A percentile compares a stretch with the other conserved stretches of the same genome.
Evolutionary conservation across 2,888 invertebrate genomes (phyloP).

Genomic region (Oscheius sp.): DNA sequence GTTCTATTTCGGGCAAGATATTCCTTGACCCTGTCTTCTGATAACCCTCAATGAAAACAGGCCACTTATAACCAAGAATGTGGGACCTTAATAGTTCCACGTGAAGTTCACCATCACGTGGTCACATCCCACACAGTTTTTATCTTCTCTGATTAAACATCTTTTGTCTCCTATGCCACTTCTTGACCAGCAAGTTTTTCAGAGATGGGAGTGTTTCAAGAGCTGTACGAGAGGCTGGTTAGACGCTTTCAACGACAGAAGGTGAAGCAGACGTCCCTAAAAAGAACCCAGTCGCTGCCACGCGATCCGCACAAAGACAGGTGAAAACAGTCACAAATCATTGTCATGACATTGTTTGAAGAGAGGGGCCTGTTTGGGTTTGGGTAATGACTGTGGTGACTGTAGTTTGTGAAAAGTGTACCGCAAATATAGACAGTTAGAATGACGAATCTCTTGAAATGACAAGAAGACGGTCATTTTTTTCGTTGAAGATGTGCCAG

Average conservation of each 20-base stretch:
- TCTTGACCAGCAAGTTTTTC: background rate
- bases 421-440: background rate
- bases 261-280: background rate
- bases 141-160: background rate
- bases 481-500: too few relatives aligned
- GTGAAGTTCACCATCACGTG: background rate
- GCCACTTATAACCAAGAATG: background rate
- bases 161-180: slow-evolving; percentile 4
- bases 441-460: background rate
- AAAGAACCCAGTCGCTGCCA: slow-evolving; percentile 25
- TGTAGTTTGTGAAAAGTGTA: too few relatives aligned
- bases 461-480: too few relatives aligned
- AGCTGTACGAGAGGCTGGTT: slow-evolving; percentile 12
- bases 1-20: too few relatives aligned
- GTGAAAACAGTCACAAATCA: slow-evolving; percentile 13
- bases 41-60: background rate
- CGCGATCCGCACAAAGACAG: slow-evolving; percentile 27
- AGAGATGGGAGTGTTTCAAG: slow-evolving; percentile 20
- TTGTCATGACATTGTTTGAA: background rate
- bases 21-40: background rate
- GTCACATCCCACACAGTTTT: background rate
- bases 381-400: background rate
- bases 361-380: background rate
- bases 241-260: slow-evolving; percentile 18
- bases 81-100: background rate